phyloP scores from a whole-genome alignment of 2,888 invertebrate genomes.

The Dasypolia templi region DNA sequence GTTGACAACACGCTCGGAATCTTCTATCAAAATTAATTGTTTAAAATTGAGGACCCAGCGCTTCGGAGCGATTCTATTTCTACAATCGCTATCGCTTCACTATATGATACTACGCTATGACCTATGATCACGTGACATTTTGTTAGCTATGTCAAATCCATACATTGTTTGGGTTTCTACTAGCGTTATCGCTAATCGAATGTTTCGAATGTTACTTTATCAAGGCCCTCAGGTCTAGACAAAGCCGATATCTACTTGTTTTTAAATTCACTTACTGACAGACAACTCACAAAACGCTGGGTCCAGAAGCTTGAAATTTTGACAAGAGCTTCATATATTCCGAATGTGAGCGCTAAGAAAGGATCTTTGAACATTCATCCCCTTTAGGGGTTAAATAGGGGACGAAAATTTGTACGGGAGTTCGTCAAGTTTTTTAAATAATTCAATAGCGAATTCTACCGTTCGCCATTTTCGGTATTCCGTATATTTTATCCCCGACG shows the following conservation, averaged over 20 bases:
- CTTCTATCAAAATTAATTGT: slow-evolving; percentile 33
- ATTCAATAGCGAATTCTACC: background rate
- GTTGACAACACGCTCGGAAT: slow-evolving; percentile 40
- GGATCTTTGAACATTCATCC: background rate
- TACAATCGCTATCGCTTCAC: too few species aligned
- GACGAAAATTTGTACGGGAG: background rate
- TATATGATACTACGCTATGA: too few species aligned
- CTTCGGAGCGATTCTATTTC: too few species aligned
- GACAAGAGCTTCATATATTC: background rate
- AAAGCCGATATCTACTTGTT: background rate
- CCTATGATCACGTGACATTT: too few species aligned
- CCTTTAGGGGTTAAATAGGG: background rate
- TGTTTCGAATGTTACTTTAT: too few species aligned
- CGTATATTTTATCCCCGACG: too few species aligned
- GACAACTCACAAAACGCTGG: background rate
- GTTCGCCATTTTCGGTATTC: background rate
- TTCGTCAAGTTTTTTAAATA: background rate
- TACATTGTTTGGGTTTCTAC: too few species aligned
- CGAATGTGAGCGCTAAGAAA: background rate
- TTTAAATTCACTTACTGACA: background rate
- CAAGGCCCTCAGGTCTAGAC: too few species aligned
- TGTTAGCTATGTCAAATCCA: too few species aligned
- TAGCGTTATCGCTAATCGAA: too few species aligned
- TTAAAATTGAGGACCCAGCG: background rate
- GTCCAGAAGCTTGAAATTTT: background rate